A percentile compares a stretch with the other conserved stretches of the same genome.
phyloP scores from a whole-genome alignment of 2,797 vertebrate genomes.

The Echeneis naucrates region DNA sequence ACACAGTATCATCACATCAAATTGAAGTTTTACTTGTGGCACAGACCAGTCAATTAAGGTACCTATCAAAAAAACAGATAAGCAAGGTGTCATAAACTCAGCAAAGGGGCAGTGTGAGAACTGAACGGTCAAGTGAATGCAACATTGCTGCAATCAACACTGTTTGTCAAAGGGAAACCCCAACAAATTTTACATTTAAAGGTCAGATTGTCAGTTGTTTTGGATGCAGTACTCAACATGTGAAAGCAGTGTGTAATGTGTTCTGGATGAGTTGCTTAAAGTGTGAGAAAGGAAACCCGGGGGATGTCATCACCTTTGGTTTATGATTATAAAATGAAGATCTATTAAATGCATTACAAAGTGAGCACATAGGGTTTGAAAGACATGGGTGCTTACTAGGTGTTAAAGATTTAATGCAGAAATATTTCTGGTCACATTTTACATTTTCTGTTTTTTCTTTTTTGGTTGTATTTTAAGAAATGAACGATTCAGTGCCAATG shows the following conservation, averaged over 20 bases:
- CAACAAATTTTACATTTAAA: slow-evolving; percentile 5
- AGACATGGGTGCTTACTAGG: too few species aligned
- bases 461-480: too few species aligned
- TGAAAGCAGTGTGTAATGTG: not conserved
- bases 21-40: not conserved
- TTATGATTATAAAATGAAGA: too few species aligned
- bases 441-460: too few species aligned
- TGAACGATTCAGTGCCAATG: too few species aligned
- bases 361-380: not conserved
- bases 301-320: not conserved
- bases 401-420: too few species aligned
- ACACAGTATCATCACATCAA: not conserved
- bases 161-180: slow-evolving; percentile 19
- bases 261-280: not conserved
- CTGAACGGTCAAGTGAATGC: not conserved
- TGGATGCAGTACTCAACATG: not conserved
- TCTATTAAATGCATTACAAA: too few species aligned
- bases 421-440: too few species aligned
- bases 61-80: not conserved
- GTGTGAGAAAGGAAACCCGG: not conserved
- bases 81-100: not conserved
- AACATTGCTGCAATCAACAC: not conserved
- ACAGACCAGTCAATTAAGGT: not conserved
- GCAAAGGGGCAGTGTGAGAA: not conserved
- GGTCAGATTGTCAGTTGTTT: not conserved